Conservation (phyloP, 2,797 vertebrate genomes). For the Hydrophis major region DNA sequence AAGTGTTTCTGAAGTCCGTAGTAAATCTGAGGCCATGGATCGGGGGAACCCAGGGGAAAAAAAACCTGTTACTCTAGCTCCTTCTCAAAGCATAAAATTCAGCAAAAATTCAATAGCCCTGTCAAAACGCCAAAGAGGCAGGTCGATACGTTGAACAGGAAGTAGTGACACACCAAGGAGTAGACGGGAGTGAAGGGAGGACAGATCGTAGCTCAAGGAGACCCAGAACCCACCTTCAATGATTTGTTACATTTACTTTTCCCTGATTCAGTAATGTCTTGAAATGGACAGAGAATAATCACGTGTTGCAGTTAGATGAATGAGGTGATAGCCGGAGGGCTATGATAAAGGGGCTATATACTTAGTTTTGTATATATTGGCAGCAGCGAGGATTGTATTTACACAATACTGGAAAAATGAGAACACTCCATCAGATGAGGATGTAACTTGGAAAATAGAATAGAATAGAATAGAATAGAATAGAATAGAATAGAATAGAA, state of each 20-base stretch:
- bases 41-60: conserved; percentile 36
- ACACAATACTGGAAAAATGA: too few relatives aligned
- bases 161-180: conserved; percentile 47
- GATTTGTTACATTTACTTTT: conserved; percentile 50
- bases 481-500: too few relatives aligned
- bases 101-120: conserved; percentile 61
- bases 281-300: not conserved
- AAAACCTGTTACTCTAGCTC: conserved; percentile 59
- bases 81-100: conserved; percentile 64
- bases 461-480: too few relatives aligned
- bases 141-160: conserved; percentile 58
- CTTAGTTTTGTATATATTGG: too few relatives aligned
- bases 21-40: conserved; percentile 50
- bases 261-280: conserved; percentile 9
- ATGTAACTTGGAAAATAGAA: too few relatives aligned
- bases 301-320: not conserved
- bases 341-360: too few relatives aligned
- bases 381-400: too few relatives aligned
- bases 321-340: too few relatives aligned
- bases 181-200: not conserved
- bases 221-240: conserved; percentile 39
- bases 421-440: too few relatives aligned
- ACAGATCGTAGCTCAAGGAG: conserved; percentile 29
- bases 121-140: conserved; percentile 62
- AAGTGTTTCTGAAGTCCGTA: conserved; percentile 52